Evolutionary conservation across 2,113 vertebrate genomes (phyloP), one percentile per base, ranked within the genome.

Genomic region (Octodon degus): DNA sequence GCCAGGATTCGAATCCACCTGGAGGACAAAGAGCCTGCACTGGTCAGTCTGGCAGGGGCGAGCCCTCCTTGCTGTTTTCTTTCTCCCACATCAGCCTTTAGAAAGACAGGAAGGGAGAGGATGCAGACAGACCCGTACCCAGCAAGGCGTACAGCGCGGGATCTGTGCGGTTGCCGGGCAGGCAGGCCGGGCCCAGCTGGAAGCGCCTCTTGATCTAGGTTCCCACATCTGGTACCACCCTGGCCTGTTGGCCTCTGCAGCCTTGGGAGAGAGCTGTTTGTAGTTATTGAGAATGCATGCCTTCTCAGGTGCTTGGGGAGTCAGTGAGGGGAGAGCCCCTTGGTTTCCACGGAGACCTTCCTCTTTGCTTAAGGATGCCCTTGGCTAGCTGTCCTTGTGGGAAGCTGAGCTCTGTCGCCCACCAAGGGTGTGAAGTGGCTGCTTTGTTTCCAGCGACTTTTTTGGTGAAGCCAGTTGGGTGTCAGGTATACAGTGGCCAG

Each of bases 201-300:
- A 80, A 53, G 47, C 1, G 7, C 86, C 32, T 63, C 0, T 5
- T 5, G 30, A 17, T 68, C 47, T 53, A 22, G 65, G 10, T 19
- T 24, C 11, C 0, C 9, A n/a, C 3, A 22, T 30, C 58, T 13
- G n/a, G 22, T 2, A 5, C 32, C 22, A 1, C 34, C 25, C 67
- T 5, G 5, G 27, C 34, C 55, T 37, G 13, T 7, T 43, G 88
- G 77, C 32, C 30, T 82, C 58, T 55, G 7, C 20, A 27, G 7
- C 20, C 5, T 58, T 58, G 4, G 47, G n/a, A 81, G 63, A 65
- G 53, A 93, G 80, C 30, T 10, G 0, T 67, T 58, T 55, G 55
- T 25, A 60, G 62, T 65, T 5, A 12, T 50, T 65, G 2, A 40
- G 47, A 34, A 1, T n/a, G 55, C 27, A 1, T 43, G 55, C 24